These are phyloP conservation scores for Acanthurus lineatus DNA, from an alignment of 2,797 vertebrate genomes.

Conservation along the genomic window DNA sequence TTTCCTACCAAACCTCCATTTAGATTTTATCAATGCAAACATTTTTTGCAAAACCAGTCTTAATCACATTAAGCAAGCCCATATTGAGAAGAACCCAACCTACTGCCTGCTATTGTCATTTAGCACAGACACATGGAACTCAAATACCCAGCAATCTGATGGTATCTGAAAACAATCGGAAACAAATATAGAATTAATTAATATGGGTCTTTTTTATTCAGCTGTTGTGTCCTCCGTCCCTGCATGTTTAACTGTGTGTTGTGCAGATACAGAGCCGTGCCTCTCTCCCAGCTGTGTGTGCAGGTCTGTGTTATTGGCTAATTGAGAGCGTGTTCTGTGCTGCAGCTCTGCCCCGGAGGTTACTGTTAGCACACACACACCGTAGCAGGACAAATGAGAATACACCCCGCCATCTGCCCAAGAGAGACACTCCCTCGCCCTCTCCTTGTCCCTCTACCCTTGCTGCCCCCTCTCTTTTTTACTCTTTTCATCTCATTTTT, in stretches of 20 bases:
- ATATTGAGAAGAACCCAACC: no score
- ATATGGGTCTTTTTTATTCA: slow-evolving; percentile 16
- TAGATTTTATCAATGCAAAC: background rate
- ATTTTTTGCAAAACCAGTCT: slow-evolving; percentile 12
- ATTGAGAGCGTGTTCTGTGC: slow-evolving; percentile 81
- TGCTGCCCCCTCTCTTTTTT: slow-evolving; percentile 47
- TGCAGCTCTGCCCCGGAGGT: slow-evolving; percentile 81
- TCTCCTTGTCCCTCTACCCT: slow-evolving; percentile 78
- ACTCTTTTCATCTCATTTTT: slow-evolving; percentile 56
- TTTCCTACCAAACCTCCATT: background rate
- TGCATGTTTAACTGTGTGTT: slow-evolving; percentile 55
- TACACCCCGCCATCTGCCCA: slow-evolving; percentile 84
- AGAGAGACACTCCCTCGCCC: slow-evolving; percentile 76
- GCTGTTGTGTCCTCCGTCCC: slow-evolving; percentile 20
- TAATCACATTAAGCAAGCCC: background rate
- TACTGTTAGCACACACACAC: slow-evolving; percentile 80
- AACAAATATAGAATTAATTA: background rate
- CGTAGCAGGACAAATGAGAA: slow-evolving; percentile 85
- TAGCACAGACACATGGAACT: background rate
- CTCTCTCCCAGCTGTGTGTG: slow-evolving; percentile 53
- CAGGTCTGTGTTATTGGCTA: slow-evolving; percentile 75
- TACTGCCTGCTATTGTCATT: background rate
- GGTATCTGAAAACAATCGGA: slow-evolving; percentile 9
- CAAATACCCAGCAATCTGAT: background rate
- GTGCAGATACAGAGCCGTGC: slow-evolving; percentile 39